phyloP scores from a whole-genome alignment of 1,140 invertebrate genomes.

The Micrasema longulum region DNA sequence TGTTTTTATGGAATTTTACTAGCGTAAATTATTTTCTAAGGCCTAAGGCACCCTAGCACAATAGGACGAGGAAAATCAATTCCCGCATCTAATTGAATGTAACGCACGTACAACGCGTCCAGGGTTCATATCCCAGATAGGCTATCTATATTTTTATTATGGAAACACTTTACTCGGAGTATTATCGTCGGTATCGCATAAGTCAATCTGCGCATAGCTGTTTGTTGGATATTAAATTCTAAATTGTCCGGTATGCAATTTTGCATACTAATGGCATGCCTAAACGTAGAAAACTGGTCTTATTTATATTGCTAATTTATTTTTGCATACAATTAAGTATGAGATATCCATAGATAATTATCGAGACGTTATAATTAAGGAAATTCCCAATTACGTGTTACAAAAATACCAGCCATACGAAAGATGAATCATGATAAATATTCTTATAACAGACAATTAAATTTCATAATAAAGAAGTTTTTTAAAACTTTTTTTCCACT shows the following conservation, averaged over 20 bases:
- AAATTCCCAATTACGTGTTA: too few species aligned
- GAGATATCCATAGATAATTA: too few species aligned
- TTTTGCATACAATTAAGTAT: not conserved
- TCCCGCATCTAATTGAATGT: constrained; percentile 54
- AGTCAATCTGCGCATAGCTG: constrained; percentile 9
- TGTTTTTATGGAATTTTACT: not conserved
- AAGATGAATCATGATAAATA: too few species aligned
- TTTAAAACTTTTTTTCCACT: too few species aligned
- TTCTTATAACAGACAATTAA: too few species aligned
- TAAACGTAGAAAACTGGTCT: constrained; percentile 21
- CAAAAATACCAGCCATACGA: too few species aligned
- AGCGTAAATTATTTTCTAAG: constrained; percentile 8
- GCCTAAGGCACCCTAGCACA: constrained; percentile 3
- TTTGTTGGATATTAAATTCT: constrained; percentile 35
- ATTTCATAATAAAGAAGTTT: too few species aligned
- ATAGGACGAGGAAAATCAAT: constrained; percentile 50
- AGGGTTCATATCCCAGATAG: constrained; percentile 20
- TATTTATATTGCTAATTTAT: not conserved
- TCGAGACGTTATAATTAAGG: too few species aligned
- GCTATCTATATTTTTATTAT: constrained; percentile 42
- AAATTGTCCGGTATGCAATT: constrained; percentile 32
- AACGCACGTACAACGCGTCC: constrained; percentile 51
- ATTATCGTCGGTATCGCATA: constrained; percentile 44
- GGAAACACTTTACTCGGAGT: constrained; percentile 38
- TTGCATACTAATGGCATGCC: constrained; percentile 32